Evolutionary conservation across 2,113 vertebrate genomes (phyloP).

Genomic region (Paedocypris sp.): DNA sequence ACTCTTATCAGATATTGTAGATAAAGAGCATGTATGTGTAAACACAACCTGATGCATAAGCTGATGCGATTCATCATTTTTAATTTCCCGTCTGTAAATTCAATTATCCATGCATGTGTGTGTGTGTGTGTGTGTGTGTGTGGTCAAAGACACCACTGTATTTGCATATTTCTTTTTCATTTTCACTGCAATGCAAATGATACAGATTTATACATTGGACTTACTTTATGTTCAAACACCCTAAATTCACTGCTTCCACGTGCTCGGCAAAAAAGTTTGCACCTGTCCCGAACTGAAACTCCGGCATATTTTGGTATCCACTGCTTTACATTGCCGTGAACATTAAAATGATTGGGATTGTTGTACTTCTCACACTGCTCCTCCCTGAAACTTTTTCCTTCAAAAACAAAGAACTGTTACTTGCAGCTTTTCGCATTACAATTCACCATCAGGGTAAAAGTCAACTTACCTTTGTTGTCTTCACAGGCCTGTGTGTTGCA

Average conservation of each 20-base stretch:
- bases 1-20: too few relatives aligned
- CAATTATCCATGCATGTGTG: too few relatives aligned
- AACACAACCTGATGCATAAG: too few relatives aligned
- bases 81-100: too few relatives aligned
- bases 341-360: constrained; percentile 69
- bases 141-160: too few relatives aligned
- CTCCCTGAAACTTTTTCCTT: constrained; percentile 88
- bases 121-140: too few relatives aligned
- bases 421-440: not conserved
- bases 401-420: not conserved
- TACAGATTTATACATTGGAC: too few relatives aligned
- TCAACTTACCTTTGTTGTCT: constrained; percentile 53
- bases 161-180: too few relatives aligned
- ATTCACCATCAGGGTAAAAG: not conserved
- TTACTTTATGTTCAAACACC: constrained; percentile 88
- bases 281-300: constrained; percentile 82
- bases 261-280: constrained; percentile 86
- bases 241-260: constrained; percentile 84
- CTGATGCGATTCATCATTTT: too few relatives aligned
- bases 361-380: constrained; percentile 93
- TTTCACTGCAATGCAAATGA: too few relatives aligned
- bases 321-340: constrained; percentile 68
- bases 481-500: constrained; percentile 77
- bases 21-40: too few relatives aligned
- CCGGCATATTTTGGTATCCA: constrained; percentile 92